Evolutionary conservation across 2,113 vertebrate genomes (phyloP).

Genomic region (Callaeas wilsoni): DNA sequence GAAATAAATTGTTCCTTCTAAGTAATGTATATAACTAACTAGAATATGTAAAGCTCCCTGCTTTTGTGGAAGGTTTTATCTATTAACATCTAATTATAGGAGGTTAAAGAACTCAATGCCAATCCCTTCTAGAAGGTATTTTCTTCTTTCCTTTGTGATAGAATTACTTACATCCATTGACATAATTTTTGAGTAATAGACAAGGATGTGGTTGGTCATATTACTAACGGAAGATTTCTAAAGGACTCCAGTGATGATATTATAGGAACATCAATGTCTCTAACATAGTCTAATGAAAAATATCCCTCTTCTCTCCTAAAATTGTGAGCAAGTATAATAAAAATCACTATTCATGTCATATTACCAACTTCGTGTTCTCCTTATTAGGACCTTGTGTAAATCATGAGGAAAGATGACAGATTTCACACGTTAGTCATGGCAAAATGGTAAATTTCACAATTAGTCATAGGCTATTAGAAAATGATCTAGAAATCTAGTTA

Average conservation of each 20-base stretch:
- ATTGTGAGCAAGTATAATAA: neutral
- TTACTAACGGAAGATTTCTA: neutral
- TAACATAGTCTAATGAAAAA: neutral
- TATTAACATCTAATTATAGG: neutral
- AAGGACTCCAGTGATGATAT: neutral
- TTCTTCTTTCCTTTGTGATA: neutral
- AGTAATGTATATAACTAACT: neutral
- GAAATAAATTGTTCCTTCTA: neutral
- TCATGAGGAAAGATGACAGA: slow-evolving; percentile 15
- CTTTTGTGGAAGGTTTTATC: neutral
- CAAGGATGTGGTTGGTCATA: neutral
- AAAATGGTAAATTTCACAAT: slow-evolving; percentile 42
- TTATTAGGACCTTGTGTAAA: neutral
- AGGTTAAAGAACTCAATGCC: neutral
- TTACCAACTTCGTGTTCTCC: neutral
- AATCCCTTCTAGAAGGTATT: neutral
- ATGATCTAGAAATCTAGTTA: neutral
- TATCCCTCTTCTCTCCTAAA: neutral
- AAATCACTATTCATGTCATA: neutral
- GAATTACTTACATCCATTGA: neutral
- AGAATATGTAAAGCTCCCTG: neutral
- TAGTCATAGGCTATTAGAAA: slow-evolving; percentile 40
- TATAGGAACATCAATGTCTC: neutral
- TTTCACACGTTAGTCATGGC: slow-evolving; percentile 42
- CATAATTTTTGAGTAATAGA: neutral